Percentiles rank a stretch among this genome's conserved stretches.
Evolutionary conservation across 2,113 vertebrate species (phyloP).

Genomic region (Phrynosoma platyrhinos): DNA sequence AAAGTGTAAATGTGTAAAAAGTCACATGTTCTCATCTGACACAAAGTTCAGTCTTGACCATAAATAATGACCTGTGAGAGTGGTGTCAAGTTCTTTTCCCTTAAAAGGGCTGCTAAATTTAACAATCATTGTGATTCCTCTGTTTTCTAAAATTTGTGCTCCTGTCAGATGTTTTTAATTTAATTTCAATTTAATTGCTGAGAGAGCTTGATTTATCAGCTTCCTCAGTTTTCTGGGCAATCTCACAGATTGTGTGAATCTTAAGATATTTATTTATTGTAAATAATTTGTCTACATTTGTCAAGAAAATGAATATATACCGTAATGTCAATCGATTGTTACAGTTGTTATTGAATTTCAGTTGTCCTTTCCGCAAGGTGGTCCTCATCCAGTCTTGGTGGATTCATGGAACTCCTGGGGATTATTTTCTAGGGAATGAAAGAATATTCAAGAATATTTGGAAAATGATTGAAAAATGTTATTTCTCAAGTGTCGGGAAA

Average conservation of each 20-base stretch:
- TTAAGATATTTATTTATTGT: neutral
- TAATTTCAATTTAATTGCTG: neutral
- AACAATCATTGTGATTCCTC: neutral
- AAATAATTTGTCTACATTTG: neutral
- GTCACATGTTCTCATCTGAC: too few relatives aligned
- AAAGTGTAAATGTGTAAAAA: neutral
- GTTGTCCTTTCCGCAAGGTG: neutral
- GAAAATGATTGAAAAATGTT: too few relatives aligned
- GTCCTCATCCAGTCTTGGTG: neutral
- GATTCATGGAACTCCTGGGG: neutral
- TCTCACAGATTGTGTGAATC: neutral
- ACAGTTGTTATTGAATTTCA: neutral
- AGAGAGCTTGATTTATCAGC: neutral
- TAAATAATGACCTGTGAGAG: neutral
- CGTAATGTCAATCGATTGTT: neutral
- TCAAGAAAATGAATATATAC: neutral
- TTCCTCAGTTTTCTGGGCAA: neutral
- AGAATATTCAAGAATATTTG: too few relatives aligned
- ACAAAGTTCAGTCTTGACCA: neutral
- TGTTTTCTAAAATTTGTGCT: neutral
- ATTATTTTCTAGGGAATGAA: too few relatives aligned
- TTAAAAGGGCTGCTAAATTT: neutral
- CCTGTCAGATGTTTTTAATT: neutral
- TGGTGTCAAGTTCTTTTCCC: neutral
- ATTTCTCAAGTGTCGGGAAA: too few relatives aligned